phyloP scores from a whole-genome alignment of 92 coral and sea anemone species.

The Porites cylindrica region DNA sequence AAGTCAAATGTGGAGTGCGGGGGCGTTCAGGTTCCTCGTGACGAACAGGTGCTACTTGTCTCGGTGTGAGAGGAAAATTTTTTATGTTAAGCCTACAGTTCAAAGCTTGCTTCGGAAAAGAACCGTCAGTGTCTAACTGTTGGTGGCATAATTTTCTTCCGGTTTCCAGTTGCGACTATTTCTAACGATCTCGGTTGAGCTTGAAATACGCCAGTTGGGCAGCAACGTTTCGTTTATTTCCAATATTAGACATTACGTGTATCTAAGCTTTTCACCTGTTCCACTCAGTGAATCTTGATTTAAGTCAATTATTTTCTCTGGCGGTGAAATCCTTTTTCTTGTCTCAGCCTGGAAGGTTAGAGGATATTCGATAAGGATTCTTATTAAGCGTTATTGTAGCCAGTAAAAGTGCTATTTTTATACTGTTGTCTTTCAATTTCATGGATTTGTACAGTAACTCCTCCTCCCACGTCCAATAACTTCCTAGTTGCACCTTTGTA shows the following conservation, averaged over 20 bases:
- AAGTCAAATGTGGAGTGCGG: constrained; percentile 25
- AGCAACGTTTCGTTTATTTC: neutral
- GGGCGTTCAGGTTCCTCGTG: constrained; percentile 20
- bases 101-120: neutral
- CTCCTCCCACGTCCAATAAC: neutral
- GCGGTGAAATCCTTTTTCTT: neutral
- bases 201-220: neutral
- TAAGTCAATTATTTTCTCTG: neutral
- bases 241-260: neutral
- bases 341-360: neutral
- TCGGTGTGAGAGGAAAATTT: neutral
- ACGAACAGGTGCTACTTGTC: neutral
- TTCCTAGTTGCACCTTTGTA: neutral
- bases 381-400: neutral
- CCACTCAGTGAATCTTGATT: neutral
- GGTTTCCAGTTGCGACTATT: neutral
- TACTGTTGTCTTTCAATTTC: neutral
- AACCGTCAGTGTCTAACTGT: neutral
- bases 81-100: neutral
- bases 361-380: neutral
- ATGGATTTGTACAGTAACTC: neutral
- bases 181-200: neutral
- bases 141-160: neutral
- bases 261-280: neutral
- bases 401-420: neutral